Base-by-base conservation (phyloP, 1,140 invertebrate species). In the Gerris buenoi region DNA sequence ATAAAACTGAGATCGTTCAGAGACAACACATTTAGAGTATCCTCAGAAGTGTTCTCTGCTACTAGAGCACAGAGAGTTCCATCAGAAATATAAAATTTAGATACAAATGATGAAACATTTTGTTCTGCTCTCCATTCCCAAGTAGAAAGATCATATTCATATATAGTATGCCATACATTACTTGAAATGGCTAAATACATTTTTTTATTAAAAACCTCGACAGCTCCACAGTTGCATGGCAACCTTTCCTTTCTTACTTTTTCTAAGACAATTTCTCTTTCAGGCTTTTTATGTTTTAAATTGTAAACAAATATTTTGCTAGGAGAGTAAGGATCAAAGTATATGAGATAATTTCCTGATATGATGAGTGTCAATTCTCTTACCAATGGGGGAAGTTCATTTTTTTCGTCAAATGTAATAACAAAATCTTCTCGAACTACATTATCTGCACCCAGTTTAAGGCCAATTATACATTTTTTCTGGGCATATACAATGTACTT, bases 301-400 rank as follows among this genome's bases (percentile, higher is more conserved):
- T 63, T 27, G 13, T 64, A 60, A 25, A 67, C 27, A 56, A 63
- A 64, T 27, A 67, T 23, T 67, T 67, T 25, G 25, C 62, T 22
- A 15, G 25, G 33, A 56, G 29, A 15, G 22, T 58, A 23, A 33
- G 14, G 15, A 29, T 27, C 29, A 22, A 60, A n/a, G 29, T 25
- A 15, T 25, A 57, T 33, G 2, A 66, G 15, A 27, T 57, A 25
- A 57, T 23, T 27, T 14, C 23, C 25, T 14, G 65, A 25, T 3
- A 25, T 26, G n/a, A 25, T 18, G 1, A 59, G 15, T 14, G 10
- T 58, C 1, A 59, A 18, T 10, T 23, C n/a, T 59, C 33, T 59
- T 2, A 25, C 2, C 15, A 18, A 2, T 1, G 22, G 59, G 18
- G 22, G 58, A 10, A 15, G 18, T 13, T n/a, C 46, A 14, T 22